Evolutionary conservation across 2,797 vertebrate species (phyloP).

Genomic region (Peromyscus nudipes): DNA sequence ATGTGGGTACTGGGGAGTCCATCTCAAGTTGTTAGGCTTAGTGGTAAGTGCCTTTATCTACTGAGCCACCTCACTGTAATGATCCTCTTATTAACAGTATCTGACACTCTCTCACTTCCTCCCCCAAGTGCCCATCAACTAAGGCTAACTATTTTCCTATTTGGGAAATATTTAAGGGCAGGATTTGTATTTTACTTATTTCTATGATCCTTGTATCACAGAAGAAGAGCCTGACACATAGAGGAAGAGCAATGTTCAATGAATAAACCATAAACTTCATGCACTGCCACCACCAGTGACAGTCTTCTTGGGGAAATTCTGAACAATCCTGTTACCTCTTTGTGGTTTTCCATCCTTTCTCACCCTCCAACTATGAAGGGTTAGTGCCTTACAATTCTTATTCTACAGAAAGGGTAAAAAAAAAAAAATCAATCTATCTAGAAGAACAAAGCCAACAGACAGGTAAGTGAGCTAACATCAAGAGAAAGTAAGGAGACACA

Average conservation of each 20-base stretch:
- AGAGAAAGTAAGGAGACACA: background rate
- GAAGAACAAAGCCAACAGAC: background rate
- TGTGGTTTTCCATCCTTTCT: background rate
- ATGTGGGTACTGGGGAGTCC: background rate
- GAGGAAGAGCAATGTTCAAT: background rate
- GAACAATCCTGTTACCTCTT: background rate
- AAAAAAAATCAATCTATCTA: background rate
- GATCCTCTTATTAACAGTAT: background rate
- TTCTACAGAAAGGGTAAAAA: background rate
- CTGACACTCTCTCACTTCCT: rapidly evolving
- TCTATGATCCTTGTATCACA: background rate
- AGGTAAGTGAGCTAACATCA: background rate
- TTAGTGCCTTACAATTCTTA: background rate
- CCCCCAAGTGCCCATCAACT: rapidly evolving
- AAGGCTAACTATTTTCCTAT: background rate
- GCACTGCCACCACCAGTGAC: background rate
- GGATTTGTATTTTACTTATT: background rate
- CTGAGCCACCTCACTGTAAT: background rate
- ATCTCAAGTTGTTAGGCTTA: background rate
- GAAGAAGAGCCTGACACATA: background rate
- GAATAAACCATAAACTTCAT: background rate
- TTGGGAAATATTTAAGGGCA: background rate
- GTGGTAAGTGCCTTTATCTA: background rate
- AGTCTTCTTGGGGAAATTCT: background rate
- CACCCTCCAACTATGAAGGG: background rate